These are phyloP conservation scores for Clunio marinus DNA, from an alignment of 2,888 invertebrate species.

Conservation along the genomic window DNA sequence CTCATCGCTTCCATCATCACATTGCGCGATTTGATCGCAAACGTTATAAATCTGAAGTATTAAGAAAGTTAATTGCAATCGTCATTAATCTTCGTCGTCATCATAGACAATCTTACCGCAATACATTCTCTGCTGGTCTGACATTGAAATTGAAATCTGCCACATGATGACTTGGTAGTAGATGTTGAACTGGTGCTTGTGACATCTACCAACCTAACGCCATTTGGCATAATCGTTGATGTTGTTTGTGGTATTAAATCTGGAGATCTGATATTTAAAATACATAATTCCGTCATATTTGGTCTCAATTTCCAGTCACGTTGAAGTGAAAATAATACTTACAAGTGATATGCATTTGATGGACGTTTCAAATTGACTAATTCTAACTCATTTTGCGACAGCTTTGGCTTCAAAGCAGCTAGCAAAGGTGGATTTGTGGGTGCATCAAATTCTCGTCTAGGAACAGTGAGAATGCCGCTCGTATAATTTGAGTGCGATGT, in stretches of 20 bases:
- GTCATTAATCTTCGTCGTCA: slow-evolving; percentile 17
- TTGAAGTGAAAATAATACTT: neutral
- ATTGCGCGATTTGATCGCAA: slow-evolving; percentile 90
- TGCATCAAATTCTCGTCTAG: slow-evolving; percentile 50
- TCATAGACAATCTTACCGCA: slow-evolving; percentile 53
- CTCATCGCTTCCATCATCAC: slow-evolving; percentile 87
- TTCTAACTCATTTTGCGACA: slow-evolving; percentile 51
- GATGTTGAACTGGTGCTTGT: slow-evolving; percentile 21
- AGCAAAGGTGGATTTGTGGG: slow-evolving; percentile 4
- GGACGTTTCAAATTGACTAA: slow-evolving; percentile 49
- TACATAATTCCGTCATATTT: neutral
- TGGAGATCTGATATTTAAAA: neutral
- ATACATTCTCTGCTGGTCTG: slow-evolving; percentile 80
- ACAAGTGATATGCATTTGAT: slow-evolving; percentile 25
- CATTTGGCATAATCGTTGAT: slow-evolving; percentile 40
- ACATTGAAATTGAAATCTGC: slow-evolving; percentile 84
- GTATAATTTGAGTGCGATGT: slow-evolving; percentile 83
- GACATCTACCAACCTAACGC: slow-evolving; percentile 29
- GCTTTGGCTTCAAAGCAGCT: slow-evolving; percentile 32
- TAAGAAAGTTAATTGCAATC: slow-evolving; percentile 43
- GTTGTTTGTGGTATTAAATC: slow-evolving; percentile 4
- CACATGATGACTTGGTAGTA: slow-evolving; percentile 55
- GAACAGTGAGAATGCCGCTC: slow-evolving; percentile 74
- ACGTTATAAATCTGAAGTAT: slow-evolving; percentile 74
- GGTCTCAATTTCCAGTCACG: neutral